A percentile compares a stretch with the other conserved stretches of the same genome.
Evolutionary conservation across 2,113 vertebrate species (phyloP).

Genomic region (Stegostoma tigrinum): DNA sequence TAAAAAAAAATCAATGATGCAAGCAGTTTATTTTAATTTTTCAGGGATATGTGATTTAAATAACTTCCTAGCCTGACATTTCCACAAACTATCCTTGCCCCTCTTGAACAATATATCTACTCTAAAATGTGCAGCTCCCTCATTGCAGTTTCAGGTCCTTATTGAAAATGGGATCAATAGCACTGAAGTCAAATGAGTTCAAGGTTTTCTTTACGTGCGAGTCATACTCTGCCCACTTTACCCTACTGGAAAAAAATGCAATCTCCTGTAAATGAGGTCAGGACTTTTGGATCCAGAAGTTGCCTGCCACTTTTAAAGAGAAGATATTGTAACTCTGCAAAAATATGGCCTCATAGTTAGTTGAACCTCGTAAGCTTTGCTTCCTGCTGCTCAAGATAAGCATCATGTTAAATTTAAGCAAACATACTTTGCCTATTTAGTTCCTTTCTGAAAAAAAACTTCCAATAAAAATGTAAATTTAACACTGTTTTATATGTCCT

Average conservation of each 20-base stretch:
- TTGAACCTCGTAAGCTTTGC: not conserved
- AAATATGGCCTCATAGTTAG: not conserved
- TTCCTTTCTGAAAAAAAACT: not conserved
- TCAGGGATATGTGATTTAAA: not conserved
- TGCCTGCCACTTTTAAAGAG: too few relatives aligned
- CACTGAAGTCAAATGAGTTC: not conserved
- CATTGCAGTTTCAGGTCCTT: not conserved
- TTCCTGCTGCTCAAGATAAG: not conserved
- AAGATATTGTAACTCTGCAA: not conserved
- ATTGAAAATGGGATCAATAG: not conserved
- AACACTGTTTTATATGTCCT: not conserved
- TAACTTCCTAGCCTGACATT: not conserved
- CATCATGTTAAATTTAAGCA: not conserved
- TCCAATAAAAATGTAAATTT: not conserved
- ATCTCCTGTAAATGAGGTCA: not conserved
- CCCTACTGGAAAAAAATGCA: not conserved
- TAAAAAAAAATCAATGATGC: too few relatives aligned
- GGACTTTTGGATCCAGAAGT: not conserved
- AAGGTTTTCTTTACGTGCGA: too few relatives aligned
- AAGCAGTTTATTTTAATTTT: not conserved
- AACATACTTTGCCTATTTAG: not conserved
- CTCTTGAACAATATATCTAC: not conserved
- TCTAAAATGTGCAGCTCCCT: not conserved
- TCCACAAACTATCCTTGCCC: not conserved
- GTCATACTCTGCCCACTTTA: not conserved